Evolutionary conservation across 2,113 vertebrate species (phyloP).

Genomic region (Catharus minimus): DNA sequence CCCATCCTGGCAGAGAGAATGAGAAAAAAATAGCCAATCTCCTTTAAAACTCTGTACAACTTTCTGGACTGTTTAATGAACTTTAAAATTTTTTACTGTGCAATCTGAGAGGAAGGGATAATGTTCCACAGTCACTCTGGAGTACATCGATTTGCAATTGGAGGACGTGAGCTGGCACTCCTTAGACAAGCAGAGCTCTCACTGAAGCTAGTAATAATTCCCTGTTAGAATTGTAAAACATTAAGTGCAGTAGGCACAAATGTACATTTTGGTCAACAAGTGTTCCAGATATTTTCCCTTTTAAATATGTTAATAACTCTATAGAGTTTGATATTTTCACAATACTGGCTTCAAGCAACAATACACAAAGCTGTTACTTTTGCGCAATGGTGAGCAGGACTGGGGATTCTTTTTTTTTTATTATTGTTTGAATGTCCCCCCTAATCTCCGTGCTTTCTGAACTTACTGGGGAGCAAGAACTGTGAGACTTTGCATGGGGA

Average conservation of each 20-base stretch:
- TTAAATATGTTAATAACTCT: neutral
- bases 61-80: neutral
- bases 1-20: neutral
- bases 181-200: neutral
- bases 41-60: neutral
- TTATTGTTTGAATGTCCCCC: neutral
- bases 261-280: neutral
- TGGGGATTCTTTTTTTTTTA: neutral
- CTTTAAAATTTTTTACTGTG: neutral
- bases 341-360: neutral
- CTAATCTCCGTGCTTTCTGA: neutral
- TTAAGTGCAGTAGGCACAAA: neutral
- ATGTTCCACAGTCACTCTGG: neutral
- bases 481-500: neutral
- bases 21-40: neutral
- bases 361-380: neutral
- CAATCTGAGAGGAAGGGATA: neutral
- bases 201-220: neutral
- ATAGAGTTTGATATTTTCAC: neutral
- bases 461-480: neutral
- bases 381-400: neutral
- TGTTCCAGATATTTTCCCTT: neutral
- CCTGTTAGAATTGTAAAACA: neutral
- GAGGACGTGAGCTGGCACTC: neutral
- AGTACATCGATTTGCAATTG: neutral